Base-by-base conservation (phyloP, 1,140 invertebrate species). In the Aphelenchoides avenae region DNA sequence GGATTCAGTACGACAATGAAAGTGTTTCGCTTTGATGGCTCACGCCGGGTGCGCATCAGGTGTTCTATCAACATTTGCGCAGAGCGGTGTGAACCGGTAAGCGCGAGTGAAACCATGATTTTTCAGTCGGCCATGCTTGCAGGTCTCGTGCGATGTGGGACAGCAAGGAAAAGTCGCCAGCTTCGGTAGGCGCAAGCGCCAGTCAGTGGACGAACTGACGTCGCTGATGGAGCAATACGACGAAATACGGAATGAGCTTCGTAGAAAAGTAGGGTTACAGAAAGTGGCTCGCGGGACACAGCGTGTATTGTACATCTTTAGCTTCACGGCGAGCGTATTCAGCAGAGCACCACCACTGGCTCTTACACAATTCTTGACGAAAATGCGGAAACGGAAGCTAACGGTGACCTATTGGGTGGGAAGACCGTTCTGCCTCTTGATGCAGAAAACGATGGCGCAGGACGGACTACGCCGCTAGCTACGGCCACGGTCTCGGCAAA, bases 21-120 rank as follows among this genome's bases (percentile, higher is more conserved):
- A 57, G 66, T 73, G 11, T 74, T 74, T 52, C 63, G 72, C 39
- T 74, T 74, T 50, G 72, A 74, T 49, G 72, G 72, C 6, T 76
- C 73, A 15, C 30, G 71, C 34, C 54, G 68, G 27, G 72, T 74
- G 22, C 47, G 73, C 24, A 76, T 74, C 18, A 58, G 66, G 33
- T 74, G 72, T 46, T 41, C 67, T 1, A 56, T 74, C 27, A 72
- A 74, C 52, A 71, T 74, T 49, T 74, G 72, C 57, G 60, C 71
- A 33, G 71, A 74, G 43, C 18, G 39, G 39, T 65, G 62, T 29
- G 50, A 40, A 43, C 44, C 66, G 13, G 62, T 65, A 31, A 26
- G 26, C 15, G 20, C 3, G 11, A 57, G 34, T 55, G 3, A 3
- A 40, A 3, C 18, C 42, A 15, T 29, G 39, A 58, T 18, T 30